Evolutionary conservation across 2,797 vertebrate genomes (phyloP).

Genomic region (Odontamblyopus rebecca): DNA sequence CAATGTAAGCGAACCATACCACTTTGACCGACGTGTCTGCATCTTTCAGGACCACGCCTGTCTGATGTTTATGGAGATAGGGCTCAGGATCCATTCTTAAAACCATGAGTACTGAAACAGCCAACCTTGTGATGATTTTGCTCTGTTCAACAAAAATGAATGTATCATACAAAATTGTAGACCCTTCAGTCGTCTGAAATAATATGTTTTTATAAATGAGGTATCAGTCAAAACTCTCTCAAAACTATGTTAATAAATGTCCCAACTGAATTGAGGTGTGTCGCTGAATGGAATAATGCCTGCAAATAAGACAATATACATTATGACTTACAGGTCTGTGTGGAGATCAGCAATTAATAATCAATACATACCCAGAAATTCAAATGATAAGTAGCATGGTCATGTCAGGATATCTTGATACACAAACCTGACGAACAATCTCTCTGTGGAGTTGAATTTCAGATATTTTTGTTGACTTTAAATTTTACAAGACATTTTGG

Average conservation of each 20-base stretch:
- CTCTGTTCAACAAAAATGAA: neutral
- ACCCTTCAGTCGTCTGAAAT: neutral
- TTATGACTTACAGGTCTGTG: too few species aligned
- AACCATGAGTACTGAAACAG: neutral
- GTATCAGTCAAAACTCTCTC: too few species aligned
- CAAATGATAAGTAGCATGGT: neutral
- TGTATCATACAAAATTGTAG: neutral
- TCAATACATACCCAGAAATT: too few species aligned
- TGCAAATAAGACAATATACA: too few species aligned
- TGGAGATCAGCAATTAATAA: too few species aligned
- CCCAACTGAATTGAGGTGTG: neutral
- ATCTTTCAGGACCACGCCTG: slow-evolving; percentile 4
- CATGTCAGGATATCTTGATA: neutral
- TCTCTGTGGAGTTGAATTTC: neutral
- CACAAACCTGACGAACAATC: neutral
- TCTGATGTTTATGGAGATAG: slow-evolving; percentile 16
- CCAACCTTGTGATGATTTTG: neutral
- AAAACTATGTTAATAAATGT: too few species aligned
- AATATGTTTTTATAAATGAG: too few species aligned
- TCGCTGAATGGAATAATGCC: neutral
- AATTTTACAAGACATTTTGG: neutral
- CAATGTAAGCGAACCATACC: slow-evolving; percentile 16
- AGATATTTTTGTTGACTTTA: neutral
- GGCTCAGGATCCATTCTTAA: neutral
- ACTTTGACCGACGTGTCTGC: neutral